Base-by-base conservation (phyloP, 2,888 invertebrate genomes). In the Pandemis corylana region DNA sequence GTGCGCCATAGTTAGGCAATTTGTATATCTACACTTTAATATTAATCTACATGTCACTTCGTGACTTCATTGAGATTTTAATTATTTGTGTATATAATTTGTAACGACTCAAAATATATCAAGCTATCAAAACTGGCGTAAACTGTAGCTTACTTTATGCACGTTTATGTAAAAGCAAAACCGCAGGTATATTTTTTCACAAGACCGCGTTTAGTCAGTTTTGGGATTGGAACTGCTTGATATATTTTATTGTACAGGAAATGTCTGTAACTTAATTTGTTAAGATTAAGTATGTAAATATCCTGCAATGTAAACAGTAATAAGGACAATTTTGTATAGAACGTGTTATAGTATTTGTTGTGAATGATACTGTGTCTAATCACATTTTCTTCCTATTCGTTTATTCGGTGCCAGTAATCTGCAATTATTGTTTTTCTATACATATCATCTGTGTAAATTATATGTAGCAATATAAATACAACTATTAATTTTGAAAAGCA, bases 301-400 rank as follows among this genome's bases (percentile, higher is more conserved):
- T 84, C 81, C 83, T 82, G 83, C 82, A 84, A 83, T 79, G 76
- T 77, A 80, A 82, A 82, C 80, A 84, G 80, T 85, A 88, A 79
- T 90, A 89, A 90, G 89, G 86, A 87, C 85, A 89, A 89, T 88
- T 90, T 90, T 90, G 89, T 92, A 91, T 87, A 90, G 87, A 87
- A 86, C 85, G 80, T 85, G 84, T 85, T 85, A 84, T 85, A 86
- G 81, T 85, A 82, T 87, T 85, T 87, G 87, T 90, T 91, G 86
- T 89, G 84, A 85, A 85, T 89, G 87, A 87, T 86, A 84, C 77
- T 80, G 80, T 79, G 77, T 77, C 78, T 83, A 83, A 79, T 79
- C 80, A 78, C 80, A 78, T 76, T 80, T 82, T 80, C 80, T 79
- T 76, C 79, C 78, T 77, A 28, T 65, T 49, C 81, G 82, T 88